Base-by-base conservation (phyloP, 1,140 invertebrate species). In the Calephelis nemesis region DNA sequence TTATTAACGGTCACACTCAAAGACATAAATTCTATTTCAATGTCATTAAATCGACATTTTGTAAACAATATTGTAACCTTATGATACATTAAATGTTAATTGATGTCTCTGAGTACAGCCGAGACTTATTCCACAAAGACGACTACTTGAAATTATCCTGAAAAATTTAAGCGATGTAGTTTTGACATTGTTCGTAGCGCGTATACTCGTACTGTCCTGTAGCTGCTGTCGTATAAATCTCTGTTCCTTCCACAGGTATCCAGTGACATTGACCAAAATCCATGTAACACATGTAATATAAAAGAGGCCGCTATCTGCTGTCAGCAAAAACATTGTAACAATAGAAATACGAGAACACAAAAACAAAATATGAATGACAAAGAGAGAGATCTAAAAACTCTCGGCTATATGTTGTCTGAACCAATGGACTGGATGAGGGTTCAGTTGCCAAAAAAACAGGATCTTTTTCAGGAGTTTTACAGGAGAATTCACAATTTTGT, bases 381-480 rank as follows among this genome's bases (percentile, higher is more conserved):
- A 47, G 78, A 75, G 19, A 82, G 78, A 66, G 78, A 85, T 67
- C 76, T 91, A 42, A 63, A 47, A 4, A 85, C 76, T 67, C 78
- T 91, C 1, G 88, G 88, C 7, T 91, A 89, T 54, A 70, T 75
- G 3, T 54, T 70, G 12, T 67, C 74, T 0, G 84, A 93, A 45
- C 90, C 93, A 4, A 92, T 94, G 52, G 91, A 94, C 74, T 94
- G 94, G 93, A 82, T 88, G 68, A 87, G 84, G 62, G 85, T 94
- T 42, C 89, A 89, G 63, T 79, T 94, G 30, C 94, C 94, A 11
- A 92, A 93, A 67, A 94, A 94, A 85, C 93, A 92, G 47, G 93
- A 94, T 72, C 77, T 94, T 40, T 93, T 93, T 81, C 88, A 93
- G 73, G 93, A 94, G 73, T 87, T 94, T 63, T 91, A 90, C 52